A percentile compares a stretch with the other conserved stretches of the same genome.
Conservation (phyloP, 1,140 invertebrate genomes). For the Saxidomus purpurata region DNA sequence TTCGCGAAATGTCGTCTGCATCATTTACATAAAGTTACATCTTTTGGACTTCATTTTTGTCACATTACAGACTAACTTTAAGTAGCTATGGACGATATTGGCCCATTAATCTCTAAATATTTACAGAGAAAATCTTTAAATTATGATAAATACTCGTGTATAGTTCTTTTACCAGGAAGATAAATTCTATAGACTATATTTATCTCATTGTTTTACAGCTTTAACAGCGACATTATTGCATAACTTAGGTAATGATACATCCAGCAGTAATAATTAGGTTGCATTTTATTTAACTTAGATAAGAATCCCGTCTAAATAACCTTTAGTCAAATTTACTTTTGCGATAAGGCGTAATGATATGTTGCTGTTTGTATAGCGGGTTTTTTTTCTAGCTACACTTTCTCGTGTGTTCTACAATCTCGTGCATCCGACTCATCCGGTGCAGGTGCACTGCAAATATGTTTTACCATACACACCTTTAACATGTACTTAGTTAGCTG, state of each 20-base stretch:
- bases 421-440: too few species aligned
- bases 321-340: conserved; percentile 6
- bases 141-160: conserved; percentile 38
- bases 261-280: background rate
- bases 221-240: conserved; percentile 5
- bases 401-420: too few species aligned
- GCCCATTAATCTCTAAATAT: conserved; percentile 7
- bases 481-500: too few species aligned
- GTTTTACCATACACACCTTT: too few species aligned
- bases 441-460: too few species aligned
- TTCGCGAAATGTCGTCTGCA: too few species aligned
- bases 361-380: background rate
- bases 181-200: background rate
- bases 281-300: conserved; percentile 32
- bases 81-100: conserved; percentile 5
- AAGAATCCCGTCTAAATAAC: conserved; percentile 19
- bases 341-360: background rate
- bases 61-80: background rate
- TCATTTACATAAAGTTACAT: too few species aligned
- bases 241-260: conserved; percentile 12
- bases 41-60: background rate
- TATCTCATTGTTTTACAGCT: conserved; percentile 33
- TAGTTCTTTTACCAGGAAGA: conserved; percentile 28
- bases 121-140: conserved; percentile 32
- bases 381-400: background rate